Evolutionary conservation across 2,888 invertebrate genomes (phyloP), one percentile per base, ranked within the genome.

Genomic region (Apoderus coryli): DNA sequence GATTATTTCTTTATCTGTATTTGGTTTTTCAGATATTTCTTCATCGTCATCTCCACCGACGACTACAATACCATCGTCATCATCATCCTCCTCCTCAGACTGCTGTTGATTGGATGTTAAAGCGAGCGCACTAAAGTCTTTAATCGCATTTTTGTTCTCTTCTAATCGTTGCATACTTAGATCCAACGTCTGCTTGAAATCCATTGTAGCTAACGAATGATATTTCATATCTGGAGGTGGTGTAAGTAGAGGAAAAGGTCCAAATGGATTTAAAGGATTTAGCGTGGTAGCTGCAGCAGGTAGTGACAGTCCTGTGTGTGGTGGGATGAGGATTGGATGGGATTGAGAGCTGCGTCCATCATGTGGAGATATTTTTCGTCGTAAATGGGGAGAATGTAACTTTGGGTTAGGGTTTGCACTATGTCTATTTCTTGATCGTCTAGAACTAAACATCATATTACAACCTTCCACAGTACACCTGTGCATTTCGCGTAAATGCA

Each of bases 361-460:
- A 47, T 90, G 89, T 0, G 90, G 90, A 11, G 89, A 89, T 46
- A 90, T 89, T 62, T 93, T 93, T 44, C 93, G 65, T 36, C 92
- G 67, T 43, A 92, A 62, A 56, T 93, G 92, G 2, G 95, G 92
- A 33, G 92, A 90, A 59, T 96, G 96, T 10, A 96, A 63, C 57
- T 96, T 96, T 0, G 96, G 96, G 60, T 96, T 96, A 1, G 95
- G 95, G 59, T 96, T 96, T 6, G 95, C 93, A 56, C 90, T 90
- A 59, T 96, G 96, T 3, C 96, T 71, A 52, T 96, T 96, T 29
- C 96, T 69, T 14, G 92, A 92, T 42, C 96, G 67, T 41, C 96
- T 68, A 7, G 93, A 95, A 56, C 93, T 95, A 54, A 96, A 96
- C 90, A 93, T 93, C 90, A 95, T 95, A 56, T 88, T 93, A 61